These are phyloP conservation scores for Forbesichthys papilliferus DNA, from an alignment of 2,113 vertebrate species.

Conservation along the genomic window DNA sequence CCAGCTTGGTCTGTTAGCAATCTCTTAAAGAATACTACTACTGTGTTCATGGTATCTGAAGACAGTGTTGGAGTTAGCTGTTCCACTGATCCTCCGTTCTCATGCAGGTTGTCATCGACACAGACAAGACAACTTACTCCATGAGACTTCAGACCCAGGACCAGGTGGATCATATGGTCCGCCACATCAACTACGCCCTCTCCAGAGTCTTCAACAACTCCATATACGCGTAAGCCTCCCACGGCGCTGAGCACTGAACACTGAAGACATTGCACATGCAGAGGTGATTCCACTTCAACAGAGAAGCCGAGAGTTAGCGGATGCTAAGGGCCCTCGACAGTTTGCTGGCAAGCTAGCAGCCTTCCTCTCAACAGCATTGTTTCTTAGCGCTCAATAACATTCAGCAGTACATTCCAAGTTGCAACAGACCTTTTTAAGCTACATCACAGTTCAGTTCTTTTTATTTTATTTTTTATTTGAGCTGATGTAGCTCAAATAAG, in stretches of 20 bases:
- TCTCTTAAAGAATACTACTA: too few relatives aligned
- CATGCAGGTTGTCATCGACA: conserved; percentile 86
- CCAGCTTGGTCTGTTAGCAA: too few relatives aligned
- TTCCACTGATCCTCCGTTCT: neutral
- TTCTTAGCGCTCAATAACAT: conserved; percentile 15
- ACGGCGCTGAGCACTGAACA: neutral
- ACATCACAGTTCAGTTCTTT: too few relatives aligned
- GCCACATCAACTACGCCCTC: conserved; percentile 85
- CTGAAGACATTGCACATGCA: neutral
- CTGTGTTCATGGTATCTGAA: too few relatives aligned
- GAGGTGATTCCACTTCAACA: neutral
- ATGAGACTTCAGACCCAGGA: conserved; percentile 81
- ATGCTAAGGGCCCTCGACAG: conserved; percentile 38
- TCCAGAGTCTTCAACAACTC: conserved; percentile 88
- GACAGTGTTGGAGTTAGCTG: too few relatives aligned
- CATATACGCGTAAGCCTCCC: conserved; percentile 79
- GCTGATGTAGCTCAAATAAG: too few relatives aligned
- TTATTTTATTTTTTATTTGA: too few relatives aligned
- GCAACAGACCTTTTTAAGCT: too few relatives aligned
- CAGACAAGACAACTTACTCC: conserved; percentile 85
- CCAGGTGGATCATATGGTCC: conserved; percentile 83
- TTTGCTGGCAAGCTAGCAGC: conserved; percentile 39
- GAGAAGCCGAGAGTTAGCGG: conserved; percentile 26
- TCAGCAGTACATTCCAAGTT: too few relatives aligned
- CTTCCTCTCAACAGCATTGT: conserved; percentile 21